Conservation (phyloP, 64 coral and sea anemone species). For the Astreopora myriophthalma region DNA sequence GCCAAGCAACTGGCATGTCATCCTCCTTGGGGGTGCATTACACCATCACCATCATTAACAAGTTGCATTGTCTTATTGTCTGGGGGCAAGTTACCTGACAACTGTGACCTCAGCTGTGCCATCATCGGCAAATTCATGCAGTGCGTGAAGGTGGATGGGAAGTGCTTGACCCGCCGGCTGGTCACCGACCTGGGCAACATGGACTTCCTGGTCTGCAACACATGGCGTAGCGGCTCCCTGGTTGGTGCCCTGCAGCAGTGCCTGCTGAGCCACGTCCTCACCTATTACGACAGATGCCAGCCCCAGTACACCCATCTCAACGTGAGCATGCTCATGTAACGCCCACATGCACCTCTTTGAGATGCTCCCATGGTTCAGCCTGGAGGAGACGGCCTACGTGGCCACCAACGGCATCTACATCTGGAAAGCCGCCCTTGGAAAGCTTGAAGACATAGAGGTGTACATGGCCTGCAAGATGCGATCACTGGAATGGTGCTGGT, state of each 20-base stretch:
- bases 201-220: background rate
- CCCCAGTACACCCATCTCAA: background rate
- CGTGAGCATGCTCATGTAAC: background rate
- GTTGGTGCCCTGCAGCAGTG: background rate
- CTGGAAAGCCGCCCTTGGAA: no score
- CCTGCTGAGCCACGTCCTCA: background rate
- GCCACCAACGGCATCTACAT: no score
- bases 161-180: background rate
- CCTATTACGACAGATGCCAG: background rate
- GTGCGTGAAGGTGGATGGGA: background rate
- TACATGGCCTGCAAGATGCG: no score
- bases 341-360: background rate
- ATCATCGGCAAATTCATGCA: background rate
- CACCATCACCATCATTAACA: no score
- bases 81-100: background rate
- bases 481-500: no score
- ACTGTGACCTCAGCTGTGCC: background rate
- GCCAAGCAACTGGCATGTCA: no score
- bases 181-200: background rate
- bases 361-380: background rate
- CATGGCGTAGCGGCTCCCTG: background rate
- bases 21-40: no score
- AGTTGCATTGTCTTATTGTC: no score
- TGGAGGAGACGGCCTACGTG: background rate
- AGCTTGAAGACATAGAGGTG: no score